Evolutionary conservation across 2,888 invertebrate species (phyloP).

Genomic region (Dryocosmus kuriphilus): DNA sequence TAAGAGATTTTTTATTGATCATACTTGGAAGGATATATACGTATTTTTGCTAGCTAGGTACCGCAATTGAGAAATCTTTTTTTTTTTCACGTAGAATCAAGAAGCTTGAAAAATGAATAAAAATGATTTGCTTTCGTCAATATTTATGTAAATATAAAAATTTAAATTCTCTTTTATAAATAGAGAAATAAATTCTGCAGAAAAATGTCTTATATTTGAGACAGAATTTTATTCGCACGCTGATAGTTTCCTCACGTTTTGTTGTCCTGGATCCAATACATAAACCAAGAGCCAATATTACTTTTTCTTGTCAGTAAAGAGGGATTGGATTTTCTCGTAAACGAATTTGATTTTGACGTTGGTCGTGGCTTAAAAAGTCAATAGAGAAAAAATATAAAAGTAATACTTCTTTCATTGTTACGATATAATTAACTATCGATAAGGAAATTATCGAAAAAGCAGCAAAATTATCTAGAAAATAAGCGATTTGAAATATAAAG

Average conservation of each 20-base stretch:
- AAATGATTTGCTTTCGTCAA: neutral
- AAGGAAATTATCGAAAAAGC: neutral
- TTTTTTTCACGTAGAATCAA: too few relatives aligned
- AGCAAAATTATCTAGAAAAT: neutral
- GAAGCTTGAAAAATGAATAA: neutral
- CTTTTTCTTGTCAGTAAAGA: constrained; percentile 57
- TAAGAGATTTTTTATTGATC: neutral
- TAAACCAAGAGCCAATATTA: constrained; percentile 48
- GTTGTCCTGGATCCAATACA: constrained; percentile 14
- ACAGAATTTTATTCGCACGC: neutral
- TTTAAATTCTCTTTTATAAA: constrained; percentile 32
- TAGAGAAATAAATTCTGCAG: constrained; percentile 34
- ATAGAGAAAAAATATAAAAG: neutral
- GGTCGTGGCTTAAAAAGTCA: neutral
- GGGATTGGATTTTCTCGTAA: constrained; percentile 63
- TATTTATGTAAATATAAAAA: neutral
- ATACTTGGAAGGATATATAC: neutral
- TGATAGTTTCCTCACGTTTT: constrained; percentile 32
- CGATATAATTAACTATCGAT: neutral
- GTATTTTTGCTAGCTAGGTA: neutral
- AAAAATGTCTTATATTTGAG: constrained; percentile 43
- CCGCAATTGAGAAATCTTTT: neutral
- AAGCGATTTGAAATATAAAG: neutral
- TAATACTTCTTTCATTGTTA: neutral
- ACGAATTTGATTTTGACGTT: constrained; percentile 58